These are phyloP conservation scores for Pogoniulus pusillus DNA, from an alignment of 2,797 vertebrate species.

Conservation along the genomic window DNA sequence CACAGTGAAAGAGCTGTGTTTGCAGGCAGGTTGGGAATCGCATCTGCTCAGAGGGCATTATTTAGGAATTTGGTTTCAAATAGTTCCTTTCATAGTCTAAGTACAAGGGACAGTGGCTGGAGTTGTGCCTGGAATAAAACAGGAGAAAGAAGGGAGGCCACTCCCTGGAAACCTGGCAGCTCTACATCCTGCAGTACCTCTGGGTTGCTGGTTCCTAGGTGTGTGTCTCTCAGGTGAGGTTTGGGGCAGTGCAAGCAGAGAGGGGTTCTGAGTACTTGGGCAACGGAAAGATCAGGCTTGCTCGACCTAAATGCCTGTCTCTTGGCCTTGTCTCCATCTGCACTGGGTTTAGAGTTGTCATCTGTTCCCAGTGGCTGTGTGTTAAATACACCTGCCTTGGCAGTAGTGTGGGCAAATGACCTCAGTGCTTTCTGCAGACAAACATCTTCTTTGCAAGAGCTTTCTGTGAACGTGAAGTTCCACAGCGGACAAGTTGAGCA, in stretches of 20 bases:
- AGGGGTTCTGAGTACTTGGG: neutral
- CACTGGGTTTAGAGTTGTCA: accelerated
- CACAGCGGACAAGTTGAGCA: neutral
- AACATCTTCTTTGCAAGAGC: neutral
- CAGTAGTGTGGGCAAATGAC: neutral
- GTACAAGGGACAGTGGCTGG: slow-evolving; percentile 56
- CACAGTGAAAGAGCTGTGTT: slow-evolving; percentile 12
- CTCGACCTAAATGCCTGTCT: neutral
- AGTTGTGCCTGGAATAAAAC: slow-evolving; percentile 57
- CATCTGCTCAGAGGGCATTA: slow-evolving; percentile 43
- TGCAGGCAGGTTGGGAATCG: slow-evolving; percentile 35
- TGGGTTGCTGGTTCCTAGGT: neutral
- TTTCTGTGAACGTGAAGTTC: neutral
- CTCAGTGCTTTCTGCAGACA: neutral
- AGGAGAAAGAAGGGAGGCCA: neutral
- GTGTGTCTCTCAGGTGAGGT: accelerated
- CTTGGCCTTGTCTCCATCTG: neutral
- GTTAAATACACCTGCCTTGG: accelerated
- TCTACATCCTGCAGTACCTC: neutral
- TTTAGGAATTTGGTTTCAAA: slow-evolving; percentile 60
- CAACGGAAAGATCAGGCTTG: neutral
- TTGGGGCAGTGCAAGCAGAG: neutral
- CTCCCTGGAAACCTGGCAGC: neutral
- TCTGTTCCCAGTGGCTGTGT: accelerated
- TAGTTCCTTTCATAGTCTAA: slow-evolving; percentile 40